phyloP scores from a whole-genome alignment of 2,888 invertebrate species.

The Amphipoea lucens region DNA sequence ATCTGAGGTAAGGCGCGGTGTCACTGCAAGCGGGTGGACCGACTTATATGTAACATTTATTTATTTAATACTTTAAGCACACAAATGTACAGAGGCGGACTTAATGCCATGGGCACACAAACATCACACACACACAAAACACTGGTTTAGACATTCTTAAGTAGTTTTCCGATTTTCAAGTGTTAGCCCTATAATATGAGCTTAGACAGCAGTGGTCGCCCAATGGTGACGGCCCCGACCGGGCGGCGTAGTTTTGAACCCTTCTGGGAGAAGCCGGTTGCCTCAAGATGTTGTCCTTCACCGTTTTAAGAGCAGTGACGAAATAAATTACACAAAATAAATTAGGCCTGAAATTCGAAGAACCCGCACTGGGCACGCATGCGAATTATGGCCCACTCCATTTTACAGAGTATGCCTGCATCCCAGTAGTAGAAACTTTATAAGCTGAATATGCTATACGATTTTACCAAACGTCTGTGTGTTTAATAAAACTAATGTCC shows the following conservation, averaged over 20 bases:
- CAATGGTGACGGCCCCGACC: too few species aligned
- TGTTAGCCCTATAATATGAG: too few species aligned
- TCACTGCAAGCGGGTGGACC: not conserved
- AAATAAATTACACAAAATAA: not conserved
- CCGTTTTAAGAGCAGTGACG: not conserved
- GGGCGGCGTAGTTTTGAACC: too few species aligned
- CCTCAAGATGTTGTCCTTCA: not conserved
- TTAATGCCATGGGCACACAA: too few species aligned
- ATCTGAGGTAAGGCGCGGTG: slow-evolving; percentile 10
- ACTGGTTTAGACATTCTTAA: not conserved
- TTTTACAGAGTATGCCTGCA: not conserved
- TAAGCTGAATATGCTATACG: not conserved
- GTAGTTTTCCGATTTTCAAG: not conserved
- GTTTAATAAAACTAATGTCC: not conserved
- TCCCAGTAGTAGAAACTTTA: too few species aligned
- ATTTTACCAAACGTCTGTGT: not conserved
- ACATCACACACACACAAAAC: too few species aligned
- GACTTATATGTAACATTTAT: not conserved
- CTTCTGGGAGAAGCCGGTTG: not conserved
- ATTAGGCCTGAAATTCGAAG: not conserved
- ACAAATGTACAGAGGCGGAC: too few species aligned
- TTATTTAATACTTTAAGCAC: too few species aligned
- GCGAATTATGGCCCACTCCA: not conserved
- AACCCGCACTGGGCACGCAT: not conserved
- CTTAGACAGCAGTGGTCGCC: not conserved